A percentile compares a stretch with the other conserved stretches of the same genome.
These are phyloP conservation scores for Cyanocitta stelleri DNA, from an alignment of 2,113 vertebrate genomes.

Conservation along the genomic window DNA sequence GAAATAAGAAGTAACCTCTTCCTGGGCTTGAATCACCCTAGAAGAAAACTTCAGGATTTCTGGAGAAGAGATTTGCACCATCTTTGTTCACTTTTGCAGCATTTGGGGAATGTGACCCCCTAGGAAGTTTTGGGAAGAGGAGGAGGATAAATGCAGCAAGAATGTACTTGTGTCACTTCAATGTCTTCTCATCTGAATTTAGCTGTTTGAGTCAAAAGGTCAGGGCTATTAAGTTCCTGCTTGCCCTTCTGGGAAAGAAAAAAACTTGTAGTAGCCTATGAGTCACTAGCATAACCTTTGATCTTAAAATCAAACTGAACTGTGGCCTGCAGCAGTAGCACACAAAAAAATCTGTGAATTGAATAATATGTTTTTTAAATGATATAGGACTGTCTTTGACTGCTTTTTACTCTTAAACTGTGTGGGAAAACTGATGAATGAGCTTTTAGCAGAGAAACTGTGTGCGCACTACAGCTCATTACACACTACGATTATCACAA, in stretches of 20 bases:
- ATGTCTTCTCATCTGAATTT: not conserved
- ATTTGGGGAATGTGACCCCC: not conserved
- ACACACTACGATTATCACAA: fast-evolving
- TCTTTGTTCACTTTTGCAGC: not conserved
- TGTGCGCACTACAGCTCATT: not conserved
- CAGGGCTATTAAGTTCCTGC: not conserved
- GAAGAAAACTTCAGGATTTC: not conserved
- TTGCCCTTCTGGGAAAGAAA: not conserved
- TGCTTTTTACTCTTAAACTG: not conserved
- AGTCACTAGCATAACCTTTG: not conserved
- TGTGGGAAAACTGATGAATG: not conserved
- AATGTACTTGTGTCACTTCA: not conserved
- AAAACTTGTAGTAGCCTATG: not conserved
- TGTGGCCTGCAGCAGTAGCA: not conserved
- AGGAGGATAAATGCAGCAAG: not conserved
- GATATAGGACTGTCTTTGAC: not conserved
- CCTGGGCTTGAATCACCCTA: not conserved
- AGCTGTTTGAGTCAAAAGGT: not conserved
- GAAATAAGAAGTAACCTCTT: not conserved
- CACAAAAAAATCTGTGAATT: not conserved
- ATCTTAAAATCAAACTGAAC: not conserved
- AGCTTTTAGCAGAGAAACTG: not conserved
- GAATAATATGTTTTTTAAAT: not conserved
- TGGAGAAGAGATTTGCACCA: not conserved
- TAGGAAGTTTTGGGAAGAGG: not conserved